phyloP scores from a whole-genome alignment of 1,140 invertebrate genomes.

The Drosophila melanogaster region Release_6_plus_ISO1_MT NT_033777.3:19825501-19826000 shows the following conservation, averaged over 20 bases:
- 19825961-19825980: constrained; percentile 3
- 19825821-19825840: constrained; percentile 72
- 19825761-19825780: constrained; percentile 37
- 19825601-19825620: constrained; percentile 62
- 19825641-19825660: constrained; percentile 73
- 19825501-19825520: constrained; percentile 72
- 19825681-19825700: not conserved
- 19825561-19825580: constrained; percentile 71
- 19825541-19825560: constrained; percentile 34
- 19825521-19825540: constrained; percentile 6
- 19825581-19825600: constrained; percentile 79
- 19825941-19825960: constrained; percentile 20
- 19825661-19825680: constrained; percentile 60
- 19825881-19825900: constrained; percentile 52
- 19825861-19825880: constrained; percentile 23
- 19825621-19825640: constrained; percentile 54
- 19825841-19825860: constrained; percentile 13
- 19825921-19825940: constrained; percentile 42
- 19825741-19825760: constrained; percentile 52
- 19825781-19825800: constrained; percentile 39
- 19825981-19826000: not conserved
- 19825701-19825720: constrained; percentile 2
- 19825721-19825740: constrained; percentile 27
- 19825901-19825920: constrained; percentile 42
- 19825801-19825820: constrained; percentile 44